phyloP scores from a whole-genome alignment of 2,113 vertebrate species.

The Symphodus melops region DNA sequence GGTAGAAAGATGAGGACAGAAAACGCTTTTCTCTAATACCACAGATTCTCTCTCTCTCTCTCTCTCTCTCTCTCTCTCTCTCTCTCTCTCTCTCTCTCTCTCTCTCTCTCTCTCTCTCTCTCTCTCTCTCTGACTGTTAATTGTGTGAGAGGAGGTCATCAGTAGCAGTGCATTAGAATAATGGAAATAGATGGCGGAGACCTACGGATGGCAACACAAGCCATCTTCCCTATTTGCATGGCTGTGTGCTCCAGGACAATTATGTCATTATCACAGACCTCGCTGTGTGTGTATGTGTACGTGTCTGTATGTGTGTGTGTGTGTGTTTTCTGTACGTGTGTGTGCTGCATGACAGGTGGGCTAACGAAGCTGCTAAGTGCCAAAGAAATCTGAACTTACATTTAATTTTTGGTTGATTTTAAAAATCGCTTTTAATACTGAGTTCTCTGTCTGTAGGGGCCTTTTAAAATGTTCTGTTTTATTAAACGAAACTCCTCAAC shows the following conservation, averaged over 20 bases:
- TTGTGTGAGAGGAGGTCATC: constrained; percentile 78
- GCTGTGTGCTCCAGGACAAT: constrained; percentile 77
- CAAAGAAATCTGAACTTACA: constrained; percentile 61
- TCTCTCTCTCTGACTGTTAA: constrained; percentile 66
- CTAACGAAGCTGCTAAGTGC: constrained; percentile 46
- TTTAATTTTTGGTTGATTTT: constrained; percentile 25
- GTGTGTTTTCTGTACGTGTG: constrained; percentile 22
- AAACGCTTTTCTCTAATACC: constrained; percentile 54
- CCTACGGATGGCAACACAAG: constrained; percentile 78
- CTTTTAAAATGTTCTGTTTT: constrained; percentile 13
- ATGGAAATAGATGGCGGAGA: constrained; percentile 80
- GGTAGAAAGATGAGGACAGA: constrained; percentile 54
- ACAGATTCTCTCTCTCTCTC: constrained; percentile 42
- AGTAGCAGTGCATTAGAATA: constrained; percentile 81
- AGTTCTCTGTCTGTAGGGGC: background rate
- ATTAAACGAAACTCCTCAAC: background rate
- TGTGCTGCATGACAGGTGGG: constrained; percentile 58
- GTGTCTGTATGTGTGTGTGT: constrained; percentile 28
- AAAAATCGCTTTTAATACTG: constrained; percentile 27
- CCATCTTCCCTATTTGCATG: constrained; percentile 80
- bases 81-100: too few relatives aligned
- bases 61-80: constrained; percentile 46
- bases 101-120: too few relatives aligned
- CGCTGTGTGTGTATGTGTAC: constrained; percentile 28
- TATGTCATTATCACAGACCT: constrained; percentile 79